Evolutionary conservation across 2,113 vertebrate genomes (phyloP).

Genomic region (Pluvialis apricaria): DNA sequence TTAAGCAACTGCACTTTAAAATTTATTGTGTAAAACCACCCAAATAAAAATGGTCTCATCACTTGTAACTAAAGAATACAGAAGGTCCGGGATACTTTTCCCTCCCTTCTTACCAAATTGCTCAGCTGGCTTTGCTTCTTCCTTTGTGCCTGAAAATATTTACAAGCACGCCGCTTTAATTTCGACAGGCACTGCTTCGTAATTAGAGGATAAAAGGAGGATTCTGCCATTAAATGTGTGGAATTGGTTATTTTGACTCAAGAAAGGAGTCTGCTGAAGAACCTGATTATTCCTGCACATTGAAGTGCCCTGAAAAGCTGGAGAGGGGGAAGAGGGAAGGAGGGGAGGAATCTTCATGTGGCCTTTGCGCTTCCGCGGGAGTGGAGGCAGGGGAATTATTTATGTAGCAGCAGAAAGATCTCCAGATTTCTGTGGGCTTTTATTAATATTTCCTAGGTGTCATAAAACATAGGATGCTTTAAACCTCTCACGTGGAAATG

Average conservation of each 20-base stretch:
- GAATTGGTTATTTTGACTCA: constrained; percentile 33
- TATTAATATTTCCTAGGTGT: neutral
- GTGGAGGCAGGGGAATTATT: neutral
- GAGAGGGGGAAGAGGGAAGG: neutral
- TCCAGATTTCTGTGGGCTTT: constrained; percentile 18
- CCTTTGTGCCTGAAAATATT: constrained; percentile 46
- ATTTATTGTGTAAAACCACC: constrained; percentile 58
- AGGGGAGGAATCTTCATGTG: neutral
- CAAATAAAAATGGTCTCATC: constrained; percentile 63
- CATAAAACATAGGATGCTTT: neutral
- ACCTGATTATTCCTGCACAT: neutral
- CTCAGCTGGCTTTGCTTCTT: constrained; percentile 32
- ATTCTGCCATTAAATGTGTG: neutral
- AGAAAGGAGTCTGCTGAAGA: constrained; percentile 14
- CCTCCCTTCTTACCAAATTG: constrained; percentile 21
- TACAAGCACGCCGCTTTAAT: neutral
- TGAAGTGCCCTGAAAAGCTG: neutral
- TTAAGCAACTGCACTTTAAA: constrained; percentile 57
- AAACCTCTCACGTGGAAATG: neutral
- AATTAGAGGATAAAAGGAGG: constrained; percentile 52
- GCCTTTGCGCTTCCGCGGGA: neutral
- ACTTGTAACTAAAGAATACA: constrained; percentile 32
- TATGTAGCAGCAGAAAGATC: neutral
- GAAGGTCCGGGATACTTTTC: neutral
- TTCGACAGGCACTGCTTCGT: neutral